Percentiles rank a stretch among this genome's conserved stretches.
Evolutionary conservation across 2,797 vertebrate genomes (phyloP).

Genomic region (Aplochiton taeniatus): DNA sequence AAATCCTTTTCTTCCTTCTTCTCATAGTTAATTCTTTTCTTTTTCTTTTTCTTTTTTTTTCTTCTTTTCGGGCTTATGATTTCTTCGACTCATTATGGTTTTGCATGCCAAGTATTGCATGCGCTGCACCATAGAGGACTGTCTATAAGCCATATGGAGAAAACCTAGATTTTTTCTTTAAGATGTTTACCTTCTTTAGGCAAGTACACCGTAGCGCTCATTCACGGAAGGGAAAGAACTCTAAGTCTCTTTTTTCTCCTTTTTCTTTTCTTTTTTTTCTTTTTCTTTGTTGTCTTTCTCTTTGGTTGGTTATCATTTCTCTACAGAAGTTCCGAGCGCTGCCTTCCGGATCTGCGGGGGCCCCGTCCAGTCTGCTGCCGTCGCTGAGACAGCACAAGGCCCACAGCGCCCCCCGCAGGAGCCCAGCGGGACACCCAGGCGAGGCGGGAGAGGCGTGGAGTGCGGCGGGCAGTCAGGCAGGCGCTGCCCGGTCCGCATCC

Average conservation of each 20-base stretch:
- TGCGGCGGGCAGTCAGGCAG: slow-evolving; percentile 63
- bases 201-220: slow-evolving; percentile 75
- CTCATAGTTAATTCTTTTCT: slow-evolving; percentile 72
- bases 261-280: slow-evolving; percentile 61
- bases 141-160: slow-evolving; percentile 84
- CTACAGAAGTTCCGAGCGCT: slow-evolving; percentile 82
- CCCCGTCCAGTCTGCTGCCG: slow-evolving; percentile 72
- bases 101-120: slow-evolving; percentile 99
- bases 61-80: slow-evolving; percentile 70
- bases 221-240: slow-evolving; percentile 52
- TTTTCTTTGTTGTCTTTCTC: slow-evolving; percentile 63
- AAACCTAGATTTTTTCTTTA: slow-evolving; percentile 80
- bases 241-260: slow-evolving; percentile 68
- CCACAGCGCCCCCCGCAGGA: slow-evolving; percentile 73
- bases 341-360: slow-evolving; percentile 73
- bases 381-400: slow-evolving; percentile 72
- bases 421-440: slow-evolving; percentile 61
- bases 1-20: slow-evolving; percentile 72
- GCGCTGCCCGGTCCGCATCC: slow-evolving; percentile 63
- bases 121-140: slow-evolving; percentile 98
- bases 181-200: slow-evolving; percentile 80
- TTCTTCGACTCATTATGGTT: slow-evolving; percentile 86
- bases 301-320: slow-evolving; percentile 68
- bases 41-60: slow-evolving; percentile 56
- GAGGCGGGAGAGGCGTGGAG: slow-evolving; percentile 71